These are phyloP conservation scores for Rhynchonycteris naso DNA, from an alignment of 2,797 vertebrate species.

Conservation along the genomic window DNA sequence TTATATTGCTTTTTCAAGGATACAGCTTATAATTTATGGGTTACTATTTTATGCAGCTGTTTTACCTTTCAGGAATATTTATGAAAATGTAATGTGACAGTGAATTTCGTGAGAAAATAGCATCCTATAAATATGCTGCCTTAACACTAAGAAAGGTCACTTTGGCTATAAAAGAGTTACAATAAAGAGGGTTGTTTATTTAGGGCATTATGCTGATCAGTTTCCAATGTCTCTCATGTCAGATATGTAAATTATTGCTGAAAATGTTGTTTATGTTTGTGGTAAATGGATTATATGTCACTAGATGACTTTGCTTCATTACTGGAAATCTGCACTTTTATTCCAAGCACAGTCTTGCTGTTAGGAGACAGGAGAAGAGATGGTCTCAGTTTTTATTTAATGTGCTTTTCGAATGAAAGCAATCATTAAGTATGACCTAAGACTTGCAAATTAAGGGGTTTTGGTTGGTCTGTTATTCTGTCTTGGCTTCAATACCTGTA, in stretches of 20 bases:
- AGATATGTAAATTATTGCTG: conserved; percentile 68
- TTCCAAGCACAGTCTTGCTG: conserved; percentile 17
- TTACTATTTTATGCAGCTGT: conserved; percentile 38
- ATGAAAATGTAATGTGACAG: conserved; percentile 54
- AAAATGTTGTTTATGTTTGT: conserved; percentile 54
- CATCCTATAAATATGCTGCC: conserved; percentile 39
- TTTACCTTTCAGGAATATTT: conserved; percentile 61
- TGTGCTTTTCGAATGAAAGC: conserved; percentile 52
- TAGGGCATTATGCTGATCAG: conserved; percentile 25
- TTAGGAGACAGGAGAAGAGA: background rate
- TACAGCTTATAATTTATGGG: conserved; percentile 32
- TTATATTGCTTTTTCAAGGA: conserved; percentile 47
- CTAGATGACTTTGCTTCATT: conserved; percentile 52
- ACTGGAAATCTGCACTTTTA: conserved; percentile 54
- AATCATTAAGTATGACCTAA: conserved; percentile 14
- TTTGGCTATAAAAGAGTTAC: conserved; percentile 51
- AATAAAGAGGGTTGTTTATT: conserved; percentile 48
- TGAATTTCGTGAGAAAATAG: conserved; percentile 51
- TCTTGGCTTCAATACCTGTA: background rate
- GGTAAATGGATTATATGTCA: conserved; percentile 68
- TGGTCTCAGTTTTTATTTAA: conserved; percentile 56
- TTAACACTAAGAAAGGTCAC: conserved; percentile 64
- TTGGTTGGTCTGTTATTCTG: background rate
- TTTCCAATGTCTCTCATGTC: conserved; percentile 57
- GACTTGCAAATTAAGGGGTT: background rate